Evolutionary conservation across 2,888 invertebrate species (phyloP).

Genomic region (Cheilosia variabilis): DNA sequence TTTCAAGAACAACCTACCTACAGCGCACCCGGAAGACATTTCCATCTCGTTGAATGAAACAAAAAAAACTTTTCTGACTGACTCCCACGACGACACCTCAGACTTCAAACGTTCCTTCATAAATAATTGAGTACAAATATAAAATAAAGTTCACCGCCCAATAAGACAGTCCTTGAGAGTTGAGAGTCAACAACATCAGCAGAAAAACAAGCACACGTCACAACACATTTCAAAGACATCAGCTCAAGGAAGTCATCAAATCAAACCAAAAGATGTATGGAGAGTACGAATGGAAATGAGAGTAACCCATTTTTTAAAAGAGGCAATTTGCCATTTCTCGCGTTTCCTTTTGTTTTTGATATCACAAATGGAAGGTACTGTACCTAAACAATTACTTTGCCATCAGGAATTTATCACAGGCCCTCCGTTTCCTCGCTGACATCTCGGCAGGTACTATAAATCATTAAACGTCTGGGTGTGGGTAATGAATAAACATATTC

Average conservation of each 20-base stretch:
- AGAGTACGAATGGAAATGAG: constrained; percentile 38
- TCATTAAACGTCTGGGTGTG: constrained; percentile 31
- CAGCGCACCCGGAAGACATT: constrained; percentile 44
- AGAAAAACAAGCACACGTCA: background rate
- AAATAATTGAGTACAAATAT: constrained; percentile 65
- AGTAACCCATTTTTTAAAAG: background rate
- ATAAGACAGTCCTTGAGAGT: constrained; percentile 37
- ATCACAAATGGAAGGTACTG: background rate
- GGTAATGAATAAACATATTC: constrained; percentile 43
- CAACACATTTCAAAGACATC: constrained; percentile 29
- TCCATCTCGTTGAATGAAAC: constrained; percentile 33
- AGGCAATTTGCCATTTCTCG: constrained; percentile 51
- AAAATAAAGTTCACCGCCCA: constrained; percentile 39
- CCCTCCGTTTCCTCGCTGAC: no score
- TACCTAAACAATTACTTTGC: no score
- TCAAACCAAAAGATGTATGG: constrained; percentile 17
- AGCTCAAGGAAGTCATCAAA: constrained; percentile 56
- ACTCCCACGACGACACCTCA: background rate
- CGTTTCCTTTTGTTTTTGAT: background rate
- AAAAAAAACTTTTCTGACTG: background rate
- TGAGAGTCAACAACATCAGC: background rate
- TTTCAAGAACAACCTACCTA: no score
- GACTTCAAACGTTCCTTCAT: constrained; percentile 22
- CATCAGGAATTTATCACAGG: no score
- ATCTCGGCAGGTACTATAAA: constrained; percentile 17